A percentile compares a stretch with the other conserved stretches of the same genome.
These are phyloP conservation scores for Eilema griseolum DNA, from an alignment of 2,888 invertebrate genomes.

Conservation along the genomic window DNA sequence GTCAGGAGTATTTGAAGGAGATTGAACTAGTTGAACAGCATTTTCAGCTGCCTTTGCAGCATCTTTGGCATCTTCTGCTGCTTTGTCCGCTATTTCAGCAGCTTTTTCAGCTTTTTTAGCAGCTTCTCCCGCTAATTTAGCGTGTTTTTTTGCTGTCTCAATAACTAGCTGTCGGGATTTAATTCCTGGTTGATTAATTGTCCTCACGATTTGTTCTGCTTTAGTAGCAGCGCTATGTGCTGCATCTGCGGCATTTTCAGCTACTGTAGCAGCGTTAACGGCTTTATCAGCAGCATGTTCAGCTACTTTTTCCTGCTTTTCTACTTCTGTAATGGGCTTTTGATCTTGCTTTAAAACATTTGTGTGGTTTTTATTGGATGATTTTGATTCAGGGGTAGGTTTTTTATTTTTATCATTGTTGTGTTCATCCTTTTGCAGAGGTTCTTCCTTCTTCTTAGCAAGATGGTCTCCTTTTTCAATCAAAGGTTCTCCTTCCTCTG, in stretches of 20 bases:
- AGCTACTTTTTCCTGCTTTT: constrained; percentile 21
- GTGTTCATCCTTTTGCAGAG: background rate
- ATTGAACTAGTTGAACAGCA: constrained; percentile 40
- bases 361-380: background rate
- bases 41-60: constrained; percentile 40
- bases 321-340: constrained; percentile 11
- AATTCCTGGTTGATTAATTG: constrained; percentile 16
- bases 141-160: constrained; percentile 35
- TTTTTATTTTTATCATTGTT: background rate
- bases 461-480: background rate
- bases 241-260: constrained; percentile 20
- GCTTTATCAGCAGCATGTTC: constrained; percentile 24
- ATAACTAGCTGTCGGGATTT: constrained; percentile 15
- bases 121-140: constrained; percentile 39
- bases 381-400: background rate
- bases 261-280: constrained; percentile 18
- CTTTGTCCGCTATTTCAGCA: constrained; percentile 40
- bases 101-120: constrained; percentile 47
- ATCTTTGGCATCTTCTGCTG: constrained; percentile 31
- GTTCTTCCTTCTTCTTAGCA: background rate
- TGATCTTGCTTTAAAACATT: background rate
- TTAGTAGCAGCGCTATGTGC: constrained; percentile 28
- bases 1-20: constrained; percentile 14
- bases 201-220: constrained; percentile 24
- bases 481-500: background rate